phyloP scores from a whole-genome alignment of 2,888 invertebrate genomes.

The Agonopterix subpropinquella region DNA sequence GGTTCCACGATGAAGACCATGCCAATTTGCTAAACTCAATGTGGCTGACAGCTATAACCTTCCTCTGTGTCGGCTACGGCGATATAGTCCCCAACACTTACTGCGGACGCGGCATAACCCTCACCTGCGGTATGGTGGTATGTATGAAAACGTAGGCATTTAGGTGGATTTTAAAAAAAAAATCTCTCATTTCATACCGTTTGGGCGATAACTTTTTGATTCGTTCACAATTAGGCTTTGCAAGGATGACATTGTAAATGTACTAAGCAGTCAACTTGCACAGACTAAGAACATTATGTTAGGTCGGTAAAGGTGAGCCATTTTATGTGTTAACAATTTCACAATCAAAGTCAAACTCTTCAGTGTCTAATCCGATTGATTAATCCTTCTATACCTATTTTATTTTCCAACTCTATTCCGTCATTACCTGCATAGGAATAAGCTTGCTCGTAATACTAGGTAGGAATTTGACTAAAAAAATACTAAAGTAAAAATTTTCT shows the following conservation, averaged over 20 bases:
- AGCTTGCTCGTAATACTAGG: conserved; percentile 19
- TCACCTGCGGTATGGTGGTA: conserved; percentile 99
- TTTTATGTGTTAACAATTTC: conserved; percentile 65
- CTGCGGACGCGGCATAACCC: conserved; percentile 99
- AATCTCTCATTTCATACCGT: conserved; percentile 24
- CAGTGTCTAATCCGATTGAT: conserved; percentile 25
- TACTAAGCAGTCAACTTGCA: conserved; percentile 35
- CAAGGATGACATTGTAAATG: conserved; percentile 30
- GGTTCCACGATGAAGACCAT: conserved; percentile 99
- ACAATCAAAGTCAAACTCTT: conserved; percentile 75
- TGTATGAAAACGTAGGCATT: conserved; percentile 72
- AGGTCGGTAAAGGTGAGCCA: conserved; percentile 73
- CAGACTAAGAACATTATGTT: conserved; percentile 38
- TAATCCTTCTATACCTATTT: conserved; percentile 33
- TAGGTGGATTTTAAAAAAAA: conserved; percentile 38
- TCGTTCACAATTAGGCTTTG: conserved; percentile 37
- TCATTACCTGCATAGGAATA: conserved; percentile 19
- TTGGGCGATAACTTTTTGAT: conserved; percentile 10
- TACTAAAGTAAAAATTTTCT: background rate
- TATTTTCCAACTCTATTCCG: conserved; percentile 21
- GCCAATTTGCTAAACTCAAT: conserved; percentile 99
- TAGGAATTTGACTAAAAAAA: background rate
- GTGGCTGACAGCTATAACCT: conserved; percentile 99
- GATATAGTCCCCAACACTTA: conserved; percentile 99
- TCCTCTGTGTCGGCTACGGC: conserved; percentile 99